Conservation (phyloP, 2,113 vertebrate species). For the Polypterus senegalus region DNA sequence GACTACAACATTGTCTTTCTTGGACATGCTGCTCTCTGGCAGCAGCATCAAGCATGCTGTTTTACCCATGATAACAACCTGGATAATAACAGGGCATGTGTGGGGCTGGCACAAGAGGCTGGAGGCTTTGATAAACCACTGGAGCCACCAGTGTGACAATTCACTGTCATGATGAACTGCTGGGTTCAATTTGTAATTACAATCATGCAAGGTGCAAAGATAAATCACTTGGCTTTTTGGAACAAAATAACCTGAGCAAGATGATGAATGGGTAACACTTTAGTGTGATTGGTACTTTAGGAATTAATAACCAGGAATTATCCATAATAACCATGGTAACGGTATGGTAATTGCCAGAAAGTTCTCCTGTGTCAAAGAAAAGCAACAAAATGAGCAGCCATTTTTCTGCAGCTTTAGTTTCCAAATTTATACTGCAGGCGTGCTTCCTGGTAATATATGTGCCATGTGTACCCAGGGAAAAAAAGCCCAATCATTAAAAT, state of each 20-base stretch:
- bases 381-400: constrained; percentile 19
- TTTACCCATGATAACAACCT: neutral
- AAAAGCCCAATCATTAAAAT: too few relatives aligned
- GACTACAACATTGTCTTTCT: too few relatives aligned
- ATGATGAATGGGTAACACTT: constrained; percentile 46
- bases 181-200: constrained; percentile 27
- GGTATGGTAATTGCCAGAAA: constrained; percentile 42
- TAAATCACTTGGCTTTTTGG: constrained; percentile 29
- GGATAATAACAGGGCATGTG: neutral
- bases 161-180: constrained; percentile 15
- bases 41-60: constrained; percentile 15
- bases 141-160: neutral
- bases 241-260: constrained; percentile 35
- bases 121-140: neutral
- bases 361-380: constrained; percentile 30
- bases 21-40: constrained; percentile 4
- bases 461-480: constrained; percentile 16
- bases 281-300: constrained; percentile 42
- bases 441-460: neutral
- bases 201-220: constrained; percentile 24
- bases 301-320: constrained; percentile 55
- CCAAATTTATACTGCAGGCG: constrained; percentile 20
- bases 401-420: constrained; percentile 25
- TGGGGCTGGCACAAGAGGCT: neutral
- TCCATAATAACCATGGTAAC: constrained; percentile 52